Evolutionary conservation across 2,113 vertebrate genomes (phyloP).

Genomic region (Collichthys lucidus): DNA sequence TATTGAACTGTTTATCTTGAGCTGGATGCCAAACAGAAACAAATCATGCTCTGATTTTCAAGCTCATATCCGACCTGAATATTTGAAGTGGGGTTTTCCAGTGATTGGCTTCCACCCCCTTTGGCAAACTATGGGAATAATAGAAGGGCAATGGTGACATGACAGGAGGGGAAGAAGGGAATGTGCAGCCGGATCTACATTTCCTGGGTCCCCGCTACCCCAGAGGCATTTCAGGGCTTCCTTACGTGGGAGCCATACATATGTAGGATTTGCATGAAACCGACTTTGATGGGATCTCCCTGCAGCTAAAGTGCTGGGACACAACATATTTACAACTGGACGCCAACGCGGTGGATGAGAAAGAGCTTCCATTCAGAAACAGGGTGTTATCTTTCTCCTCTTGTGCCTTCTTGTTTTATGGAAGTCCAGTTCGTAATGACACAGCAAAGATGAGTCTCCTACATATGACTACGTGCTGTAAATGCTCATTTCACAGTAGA

Average conservation of each 20-base stretch:
- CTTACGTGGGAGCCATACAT: conserved; percentile 24
- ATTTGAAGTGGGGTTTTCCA: conserved; percentile 54
- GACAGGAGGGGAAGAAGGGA: conserved; percentile 40
- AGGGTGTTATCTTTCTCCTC: conserved; percentile 52
- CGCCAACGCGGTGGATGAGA: conserved; percentile 25
- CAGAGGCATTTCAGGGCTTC: conserved; percentile 45
- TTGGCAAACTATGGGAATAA: conserved; percentile 59
- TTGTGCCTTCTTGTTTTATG: conserved; percentile 51
- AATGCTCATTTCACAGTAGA: not conserved
- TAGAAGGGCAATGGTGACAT: conserved; percentile 38
- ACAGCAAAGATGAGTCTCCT: not conserved
- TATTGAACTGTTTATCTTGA: conserved; percentile 34
- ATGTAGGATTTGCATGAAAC: conserved; percentile 48
- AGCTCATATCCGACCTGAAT: conserved; percentile 36
- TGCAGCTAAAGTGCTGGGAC: conserved; percentile 43
- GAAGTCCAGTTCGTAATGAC: conserved; percentile 7
- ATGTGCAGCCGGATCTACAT: conserved; percentile 42
- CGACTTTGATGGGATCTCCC: conserved; percentile 59
- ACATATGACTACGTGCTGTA: not conserved
- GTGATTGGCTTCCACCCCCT: conserved; percentile 3
- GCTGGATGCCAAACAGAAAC: conserved; percentile 9
- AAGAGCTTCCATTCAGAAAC: conserved; percentile 10
- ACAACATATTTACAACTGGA: conserved; percentile 25
- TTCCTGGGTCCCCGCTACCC: conserved; percentile 50
- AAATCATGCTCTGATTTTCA: conserved; percentile 33